Conservation (phyloP, 1,140 invertebrate species). For the Kradibia gibbosae region DNA sequence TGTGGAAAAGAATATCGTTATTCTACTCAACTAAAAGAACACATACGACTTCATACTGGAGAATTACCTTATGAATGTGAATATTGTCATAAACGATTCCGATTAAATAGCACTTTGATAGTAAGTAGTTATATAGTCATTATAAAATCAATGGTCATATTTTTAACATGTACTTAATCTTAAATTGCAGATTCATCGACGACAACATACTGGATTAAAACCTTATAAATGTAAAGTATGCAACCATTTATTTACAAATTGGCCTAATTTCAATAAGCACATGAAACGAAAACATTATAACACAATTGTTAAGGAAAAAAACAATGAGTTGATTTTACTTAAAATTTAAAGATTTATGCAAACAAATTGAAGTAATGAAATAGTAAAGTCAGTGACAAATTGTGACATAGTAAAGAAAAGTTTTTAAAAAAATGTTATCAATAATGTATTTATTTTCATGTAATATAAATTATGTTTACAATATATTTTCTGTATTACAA, state of each 20-base stretch:
- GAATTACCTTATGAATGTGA: constrained; percentile 80
- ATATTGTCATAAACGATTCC: constrained; percentile 66
- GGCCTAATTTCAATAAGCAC: constrained; percentile 84
- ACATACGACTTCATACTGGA: constrained; percentile 80
- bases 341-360: background rate
- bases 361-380: background rate
- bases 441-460: constrained; percentile 6
- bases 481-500: background rate
- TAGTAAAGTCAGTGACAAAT: too few species aligned
- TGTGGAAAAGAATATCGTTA: constrained; percentile 53
- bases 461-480: background rate
- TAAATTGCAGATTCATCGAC: constrained; percentile 69
- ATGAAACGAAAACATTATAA: constrained; percentile 78
- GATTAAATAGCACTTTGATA: constrained; percentile 1
- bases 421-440: background rate
- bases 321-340: constrained; percentile 27
- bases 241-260: constrained; percentile 78
- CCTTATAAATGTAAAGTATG: constrained; percentile 77
- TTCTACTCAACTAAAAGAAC: constrained; percentile 7
- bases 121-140: constrained; percentile 13
- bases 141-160: background rate
- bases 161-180: background rate
- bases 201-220: constrained; percentile 77
- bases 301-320: background rate
- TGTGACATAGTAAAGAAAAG: too few species aligned